A percentile compares a stretch with the other conserved stretches of the same genome.
phyloP scores from a whole-genome alignment of 2,113 vertebrate species.

The Nipponia nippon region DNA sequence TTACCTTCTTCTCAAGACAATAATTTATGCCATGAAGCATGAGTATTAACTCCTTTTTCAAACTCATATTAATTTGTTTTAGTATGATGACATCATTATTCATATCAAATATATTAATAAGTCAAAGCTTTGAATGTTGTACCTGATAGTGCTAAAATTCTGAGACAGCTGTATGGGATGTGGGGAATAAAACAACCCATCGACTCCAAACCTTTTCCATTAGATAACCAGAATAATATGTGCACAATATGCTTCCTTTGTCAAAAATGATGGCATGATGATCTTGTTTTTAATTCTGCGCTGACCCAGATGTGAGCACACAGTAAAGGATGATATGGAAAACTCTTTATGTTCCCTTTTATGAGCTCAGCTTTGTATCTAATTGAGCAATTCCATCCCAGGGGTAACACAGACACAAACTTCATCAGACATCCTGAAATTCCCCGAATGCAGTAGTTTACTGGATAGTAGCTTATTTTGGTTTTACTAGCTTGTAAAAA shows the following conservation, averaged over 20 bases:
- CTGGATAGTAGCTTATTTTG: neutral
- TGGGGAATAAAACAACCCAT: neutral
- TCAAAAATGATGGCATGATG: neutral
- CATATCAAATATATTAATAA: neutral
- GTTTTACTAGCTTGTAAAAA: neutral
- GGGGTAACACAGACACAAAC: neutral
- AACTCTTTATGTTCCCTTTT: neutral
- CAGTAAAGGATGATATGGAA: neutral
- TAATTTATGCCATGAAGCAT: neutral
- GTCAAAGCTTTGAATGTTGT: neutral
- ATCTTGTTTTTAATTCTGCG: neutral
- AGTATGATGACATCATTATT: neutral
- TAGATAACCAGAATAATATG: constrained; percentile 7
- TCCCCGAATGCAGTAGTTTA: neutral
- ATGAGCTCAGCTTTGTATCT: neutral
- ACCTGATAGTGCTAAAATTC: neutral
- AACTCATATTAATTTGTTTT: neutral
- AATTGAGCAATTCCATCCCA: neutral
- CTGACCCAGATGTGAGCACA: neutral
- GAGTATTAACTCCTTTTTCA: neutral
- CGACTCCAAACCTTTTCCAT: neutral
- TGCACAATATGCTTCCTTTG: neutral
- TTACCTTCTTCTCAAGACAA: neutral
- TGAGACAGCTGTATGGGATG: constrained; percentile 10
- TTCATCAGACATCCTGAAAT: neutral